Evolutionary conservation across 1,140 invertebrate genomes (phyloP), one percentile per base, ranked within the genome.

Genomic region (Alviniconcha marisindica): DNA sequence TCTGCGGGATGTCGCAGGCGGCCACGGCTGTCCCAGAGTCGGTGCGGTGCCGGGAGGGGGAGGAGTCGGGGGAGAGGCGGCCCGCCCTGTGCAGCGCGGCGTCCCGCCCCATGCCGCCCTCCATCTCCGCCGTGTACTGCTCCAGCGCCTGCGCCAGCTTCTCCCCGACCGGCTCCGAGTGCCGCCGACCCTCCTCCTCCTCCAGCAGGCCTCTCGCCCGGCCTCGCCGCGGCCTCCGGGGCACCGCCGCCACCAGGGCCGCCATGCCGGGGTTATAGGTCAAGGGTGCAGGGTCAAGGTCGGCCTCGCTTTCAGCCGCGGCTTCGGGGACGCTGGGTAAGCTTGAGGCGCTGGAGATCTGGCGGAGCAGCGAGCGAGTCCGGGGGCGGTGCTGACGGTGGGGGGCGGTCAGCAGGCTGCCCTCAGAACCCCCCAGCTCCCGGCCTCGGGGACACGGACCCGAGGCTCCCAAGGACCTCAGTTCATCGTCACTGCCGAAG

Each of bases 261-360:
- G 85, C 36, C 54, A 84, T 82, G 78, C 77, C 63, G 33, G 84
- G 79, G 40, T 78, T 82, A 63, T 77, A 84, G 73, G 71, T 56
- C 15, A 80, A 54, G 38, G 42, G 48, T 28, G n/a, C 4, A 21
- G 31, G 18, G 51, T 66, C 69, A 69, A 69, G 78, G 33, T 80
- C 78, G 38, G 54, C 36, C 56, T 91, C 90, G n/a, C 86, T 83
- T 81, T 92, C 91, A 71, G 81, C 66, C 24, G 88, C 78, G 69
- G 87, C 87, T 82, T 92, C 91, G 48, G 91, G 91, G 33, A 92
- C 91, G 88, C 88, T 92, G n/a, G 90, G 89, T 71, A 92, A 82
- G 78, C 88, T 90, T 31, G 87, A 86, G 66, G 85, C 87, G 85
- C 91, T 91, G 24, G 86, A 81, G 54, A 90, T 82, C 44, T 90